Percentiles rank a stretch among this genome's conserved stretches.
Evolutionary conservation across 2,113 vertebrate species (phyloP).

Genomic region (Antigone vipio): DNA sequence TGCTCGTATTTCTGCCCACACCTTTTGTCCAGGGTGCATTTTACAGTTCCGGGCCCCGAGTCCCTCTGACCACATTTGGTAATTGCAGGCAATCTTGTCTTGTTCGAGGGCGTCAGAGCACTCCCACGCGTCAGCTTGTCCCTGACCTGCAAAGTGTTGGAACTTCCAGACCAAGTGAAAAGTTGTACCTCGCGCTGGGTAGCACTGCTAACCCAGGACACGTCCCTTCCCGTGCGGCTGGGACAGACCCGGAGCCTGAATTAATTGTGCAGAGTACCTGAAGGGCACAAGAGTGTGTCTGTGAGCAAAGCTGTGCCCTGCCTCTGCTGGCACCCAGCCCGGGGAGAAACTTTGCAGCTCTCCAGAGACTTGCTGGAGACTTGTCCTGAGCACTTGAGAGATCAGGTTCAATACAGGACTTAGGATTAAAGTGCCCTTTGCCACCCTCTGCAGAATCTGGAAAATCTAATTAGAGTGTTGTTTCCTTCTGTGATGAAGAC

Average conservation of each 20-base stretch:
- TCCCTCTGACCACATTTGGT: neutral
- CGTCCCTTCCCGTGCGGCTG: rapidly evolving
- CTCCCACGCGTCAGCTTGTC: neutral
- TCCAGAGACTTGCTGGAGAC: neutral
- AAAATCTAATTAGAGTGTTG: neutral
- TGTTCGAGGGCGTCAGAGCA: neutral
- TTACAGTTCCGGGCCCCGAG: rapidly evolving
- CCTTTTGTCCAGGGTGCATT: neutral
- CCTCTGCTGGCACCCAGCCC: neutral
- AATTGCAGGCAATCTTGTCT: neutral
- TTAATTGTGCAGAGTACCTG: neutral
- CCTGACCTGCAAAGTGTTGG: neutral
- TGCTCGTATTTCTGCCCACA: neutral
- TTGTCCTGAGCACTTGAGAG: neutral
- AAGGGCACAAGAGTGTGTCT: neutral
- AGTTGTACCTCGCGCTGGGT: neutral
- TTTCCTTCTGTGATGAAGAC: neutral
- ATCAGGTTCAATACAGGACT: neutral
- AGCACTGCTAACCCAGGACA: neutral
- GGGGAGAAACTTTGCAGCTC: neutral
- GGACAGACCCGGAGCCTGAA: neutral
- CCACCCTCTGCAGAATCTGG: neutral
- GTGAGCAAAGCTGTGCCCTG: neutral
- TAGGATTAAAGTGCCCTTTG: neutral
- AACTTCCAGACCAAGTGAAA: neutral